A percentile compares a stretch with the other conserved stretches of the same genome.
These are phyloP conservation scores for Cygnus atratus DNA, from an alignment of 2,113 vertebrate species.

Conservation along the genomic window DNA sequence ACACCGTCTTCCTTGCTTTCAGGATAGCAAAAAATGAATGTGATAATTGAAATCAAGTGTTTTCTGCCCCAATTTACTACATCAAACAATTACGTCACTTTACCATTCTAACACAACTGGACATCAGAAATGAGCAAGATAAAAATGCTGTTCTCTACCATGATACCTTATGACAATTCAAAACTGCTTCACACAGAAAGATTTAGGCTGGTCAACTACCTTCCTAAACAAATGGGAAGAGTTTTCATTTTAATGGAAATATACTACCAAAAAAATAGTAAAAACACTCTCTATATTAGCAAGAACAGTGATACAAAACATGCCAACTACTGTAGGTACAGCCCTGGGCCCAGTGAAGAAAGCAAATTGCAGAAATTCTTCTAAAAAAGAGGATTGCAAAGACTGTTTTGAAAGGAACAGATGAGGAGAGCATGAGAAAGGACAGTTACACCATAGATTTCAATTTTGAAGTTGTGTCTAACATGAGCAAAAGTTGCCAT, in stretches of 20 bases:
- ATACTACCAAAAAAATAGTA: not conserved
- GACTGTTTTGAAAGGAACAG: not conserved
- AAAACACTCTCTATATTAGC: not conserved
- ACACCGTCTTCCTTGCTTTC: not conserved
- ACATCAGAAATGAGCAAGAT: not conserved
- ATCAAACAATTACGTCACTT: not conserved
- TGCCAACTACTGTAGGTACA: not conserved
- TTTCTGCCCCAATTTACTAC: not conserved
- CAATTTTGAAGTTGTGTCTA: not conserved
- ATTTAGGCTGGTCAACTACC: accelerated
- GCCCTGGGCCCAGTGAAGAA: not conserved
- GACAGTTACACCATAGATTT: not conserved
- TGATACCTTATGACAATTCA: not conserved
- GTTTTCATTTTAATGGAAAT: not conserved
- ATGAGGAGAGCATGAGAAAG: not conserved
- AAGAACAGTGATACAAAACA: not conserved
- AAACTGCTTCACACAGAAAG: not conserved
- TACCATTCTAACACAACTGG: not conserved
- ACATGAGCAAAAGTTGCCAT: not conserved
- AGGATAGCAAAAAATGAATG: not conserved
- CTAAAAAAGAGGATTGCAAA: not conserved
- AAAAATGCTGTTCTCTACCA: not conserved
- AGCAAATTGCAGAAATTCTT: not conserved
- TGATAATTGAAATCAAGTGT: not conserved
- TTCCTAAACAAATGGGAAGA: not conserved